Percentiles rank a stretch among this genome's conserved stretches.
phyloP scores from a whole-genome alignment of 2,888 invertebrate genomes.

The Adela reaumurella region DNA sequence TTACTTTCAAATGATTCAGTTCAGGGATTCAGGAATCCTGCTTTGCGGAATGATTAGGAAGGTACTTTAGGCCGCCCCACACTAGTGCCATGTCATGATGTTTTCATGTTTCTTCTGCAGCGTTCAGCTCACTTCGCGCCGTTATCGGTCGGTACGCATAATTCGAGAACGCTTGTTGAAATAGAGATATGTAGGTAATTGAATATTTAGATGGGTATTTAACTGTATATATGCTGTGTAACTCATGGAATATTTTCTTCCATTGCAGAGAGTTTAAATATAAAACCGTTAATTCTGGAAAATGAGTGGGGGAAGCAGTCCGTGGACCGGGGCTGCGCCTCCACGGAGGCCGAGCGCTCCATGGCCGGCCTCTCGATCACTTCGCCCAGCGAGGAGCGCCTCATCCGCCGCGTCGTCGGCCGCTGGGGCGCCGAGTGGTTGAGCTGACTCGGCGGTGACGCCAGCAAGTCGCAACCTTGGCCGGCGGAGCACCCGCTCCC shows the following conservation, averaged over 20 bases:
- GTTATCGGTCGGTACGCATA: too few relatives aligned
- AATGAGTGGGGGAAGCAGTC: slow-evolving; percentile 45
- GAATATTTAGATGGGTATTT: too few relatives aligned
- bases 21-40: too few relatives aligned
- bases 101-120: too few relatives aligned
- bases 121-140: too few relatives aligned
- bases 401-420: slow-evolving; percentile 62
- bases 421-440: slow-evolving; percentile 95
- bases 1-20: too few relatives aligned
- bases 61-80: too few relatives aligned
- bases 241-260: neutral
- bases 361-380: slow-evolving; percentile 24
- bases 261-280: slow-evolving; percentile 48
- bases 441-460: slow-evolving; percentile 85
- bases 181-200: too few relatives aligned
- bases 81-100: too few relatives aligned
- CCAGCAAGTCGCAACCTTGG: slow-evolving; percentile 19
- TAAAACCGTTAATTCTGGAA: slow-evolving; percentile 54
- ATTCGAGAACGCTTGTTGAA: too few relatives aligned
- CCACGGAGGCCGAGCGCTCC: slow-evolving; percentile 33
- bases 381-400: slow-evolving; percentile 43
- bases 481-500: slow-evolving; percentile 43
- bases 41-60: too few relatives aligned
- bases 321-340: slow-evolving; percentile 37
- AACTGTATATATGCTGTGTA: too few relatives aligned